Conservation (phyloP, 2,797 vertebrate genomes). For the Spinus olivaceus region DNA sequence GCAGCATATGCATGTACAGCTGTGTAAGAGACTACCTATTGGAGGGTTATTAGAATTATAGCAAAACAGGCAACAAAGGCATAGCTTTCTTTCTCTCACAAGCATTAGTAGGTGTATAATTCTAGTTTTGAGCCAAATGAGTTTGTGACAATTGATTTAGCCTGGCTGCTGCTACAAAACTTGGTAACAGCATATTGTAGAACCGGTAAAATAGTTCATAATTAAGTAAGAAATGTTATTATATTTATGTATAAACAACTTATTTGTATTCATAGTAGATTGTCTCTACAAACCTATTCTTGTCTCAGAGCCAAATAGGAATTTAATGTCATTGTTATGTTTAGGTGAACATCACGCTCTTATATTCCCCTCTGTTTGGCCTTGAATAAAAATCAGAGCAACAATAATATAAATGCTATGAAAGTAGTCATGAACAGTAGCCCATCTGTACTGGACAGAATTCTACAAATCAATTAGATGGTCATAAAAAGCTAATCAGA, state of each 20-base stretch:
- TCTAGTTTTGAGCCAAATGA: constrained; percentile 3
- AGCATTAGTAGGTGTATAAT: background rate
- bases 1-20: background rate
- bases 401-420: constrained; percentile 75
- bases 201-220: constrained; percentile 44
- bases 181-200: constrained; percentile 24
- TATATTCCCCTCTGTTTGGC: constrained; percentile 72
- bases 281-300: constrained; percentile 68
- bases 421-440: constrained; percentile 73
- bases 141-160: constrained; percentile 21
- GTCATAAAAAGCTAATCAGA: constrained; percentile 77
- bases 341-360: constrained; percentile 75
- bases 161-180: constrained; percentile 8
- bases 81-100: background rate
- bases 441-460: constrained; percentile 81
- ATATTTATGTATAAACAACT: constrained; percentile 68
- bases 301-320: constrained; percentile 68
- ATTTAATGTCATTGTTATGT: constrained; percentile 74
- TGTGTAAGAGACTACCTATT: background rate
- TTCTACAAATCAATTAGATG: constrained; percentile 84
- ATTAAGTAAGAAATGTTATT: constrained; percentile 65
- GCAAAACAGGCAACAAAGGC: background rate
- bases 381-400: constrained; percentile 80
- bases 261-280: constrained; percentile 64
- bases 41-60: background rate